Evolutionary conservation across 2,113 vertebrate species (phyloP).

Genomic region (Entosphenus tridentatus): DNA sequence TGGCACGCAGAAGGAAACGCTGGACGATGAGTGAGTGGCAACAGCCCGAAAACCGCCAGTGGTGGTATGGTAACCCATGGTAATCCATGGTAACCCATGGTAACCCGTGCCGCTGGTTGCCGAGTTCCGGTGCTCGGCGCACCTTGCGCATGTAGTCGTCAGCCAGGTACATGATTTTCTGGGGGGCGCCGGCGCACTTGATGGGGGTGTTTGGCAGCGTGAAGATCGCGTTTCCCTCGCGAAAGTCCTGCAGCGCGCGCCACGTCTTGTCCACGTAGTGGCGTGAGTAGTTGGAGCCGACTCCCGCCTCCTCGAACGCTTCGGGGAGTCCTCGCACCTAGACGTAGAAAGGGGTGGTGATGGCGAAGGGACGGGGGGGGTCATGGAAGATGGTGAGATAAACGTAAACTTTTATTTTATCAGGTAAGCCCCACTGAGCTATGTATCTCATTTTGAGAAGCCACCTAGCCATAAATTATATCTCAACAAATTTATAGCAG

Average conservation of each 20-base stretch:
- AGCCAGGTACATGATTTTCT: constrained; percentile 93
- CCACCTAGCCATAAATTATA: too few species aligned
- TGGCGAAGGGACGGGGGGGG: neutral
- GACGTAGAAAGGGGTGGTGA: constrained; percentile 14
- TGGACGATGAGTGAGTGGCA: too few species aligned
- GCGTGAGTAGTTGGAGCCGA: constrained; percentile 80
- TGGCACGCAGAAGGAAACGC: too few species aligned
- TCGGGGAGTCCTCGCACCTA: constrained; percentile 88
- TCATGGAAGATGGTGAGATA: neutral
- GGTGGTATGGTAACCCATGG: too few species aligned
- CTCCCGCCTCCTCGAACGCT: constrained; percentile 52
- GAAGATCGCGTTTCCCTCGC: constrained; percentile 73
- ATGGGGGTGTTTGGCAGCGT: constrained; percentile 70
- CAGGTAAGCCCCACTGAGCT: too few species aligned
- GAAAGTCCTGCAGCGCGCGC: constrained; percentile 61
- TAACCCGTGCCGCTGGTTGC: too few species aligned
- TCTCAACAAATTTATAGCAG: too few species aligned
- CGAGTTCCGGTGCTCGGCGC: neutral
- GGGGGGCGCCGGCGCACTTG: constrained; percentile 82
- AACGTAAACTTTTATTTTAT: too few species aligned
- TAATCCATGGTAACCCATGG: too few species aligned
- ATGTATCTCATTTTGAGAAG: too few species aligned
- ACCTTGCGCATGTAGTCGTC: constrained; percentile 72
- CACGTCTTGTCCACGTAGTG: constrained; percentile 76
- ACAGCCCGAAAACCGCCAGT: too few species aligned